Conservation (phyloP, 1,140 invertebrate genomes). For the Penaeus japonicus region DNA sequence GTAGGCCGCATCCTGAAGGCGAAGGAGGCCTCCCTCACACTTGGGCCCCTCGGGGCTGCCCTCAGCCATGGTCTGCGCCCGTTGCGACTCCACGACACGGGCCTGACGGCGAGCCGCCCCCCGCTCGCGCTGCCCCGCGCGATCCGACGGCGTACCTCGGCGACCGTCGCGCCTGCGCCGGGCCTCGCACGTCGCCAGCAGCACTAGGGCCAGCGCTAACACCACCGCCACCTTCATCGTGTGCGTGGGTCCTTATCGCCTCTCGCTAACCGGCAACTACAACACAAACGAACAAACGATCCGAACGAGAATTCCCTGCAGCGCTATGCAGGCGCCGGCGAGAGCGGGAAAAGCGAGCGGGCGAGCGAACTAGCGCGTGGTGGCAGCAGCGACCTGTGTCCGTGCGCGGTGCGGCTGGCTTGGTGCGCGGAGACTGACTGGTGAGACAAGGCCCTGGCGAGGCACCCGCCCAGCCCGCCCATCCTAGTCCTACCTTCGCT, state of each 20-base stretch:
- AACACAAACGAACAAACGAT: neutral
- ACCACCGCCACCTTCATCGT: neutral
- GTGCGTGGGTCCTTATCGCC: neutral
- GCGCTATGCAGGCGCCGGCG: neutral
- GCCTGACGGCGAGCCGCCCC: neutral
- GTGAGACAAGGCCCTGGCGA: slow-evolving; percentile 21
- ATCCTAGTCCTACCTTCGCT: slow-evolving; percentile 12
- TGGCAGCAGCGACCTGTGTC: neutral
- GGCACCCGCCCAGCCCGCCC: slow-evolving; percentile 34
- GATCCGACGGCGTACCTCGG: neutral
- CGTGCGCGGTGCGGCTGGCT: slow-evolving; percentile 17
- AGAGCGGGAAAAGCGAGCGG: neutral
- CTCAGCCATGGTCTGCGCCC: neutral
- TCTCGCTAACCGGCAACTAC: neutral
- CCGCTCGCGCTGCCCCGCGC: neutral
- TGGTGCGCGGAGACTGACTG: slow-evolving; percentile 36
- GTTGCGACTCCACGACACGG: slow-evolving; percentile 3
- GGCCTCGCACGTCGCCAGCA: neutral
- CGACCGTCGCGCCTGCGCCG: neutral
- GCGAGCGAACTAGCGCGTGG: slow-evolving; percentile 19
- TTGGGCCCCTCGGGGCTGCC: neutral
- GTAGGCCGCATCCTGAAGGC: neutral
- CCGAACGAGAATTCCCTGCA: neutral
- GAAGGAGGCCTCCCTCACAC: neutral
- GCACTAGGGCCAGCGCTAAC: neutral